phyloP scores from a whole-genome alignment of 2,113 vertebrate species.

The Tor tambroides region DNA sequence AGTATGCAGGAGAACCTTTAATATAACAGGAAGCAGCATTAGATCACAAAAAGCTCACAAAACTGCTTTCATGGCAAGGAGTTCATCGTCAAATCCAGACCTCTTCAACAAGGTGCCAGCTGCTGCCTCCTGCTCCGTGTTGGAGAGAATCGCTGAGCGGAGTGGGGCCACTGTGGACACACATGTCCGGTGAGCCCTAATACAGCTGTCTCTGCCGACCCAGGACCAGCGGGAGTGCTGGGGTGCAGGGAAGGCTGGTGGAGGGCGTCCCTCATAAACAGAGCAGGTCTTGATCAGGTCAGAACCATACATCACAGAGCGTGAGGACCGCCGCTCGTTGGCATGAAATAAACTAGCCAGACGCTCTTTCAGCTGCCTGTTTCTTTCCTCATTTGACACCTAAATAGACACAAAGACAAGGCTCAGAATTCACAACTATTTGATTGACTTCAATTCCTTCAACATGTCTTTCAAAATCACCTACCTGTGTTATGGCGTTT shows the following conservation, averaged over 20 bases:
- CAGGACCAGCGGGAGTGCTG: slow-evolving; percentile 74
- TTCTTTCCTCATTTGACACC: slow-evolving; percentile 87
- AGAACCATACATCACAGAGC: slow-evolving; percentile 84
- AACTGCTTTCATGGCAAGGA: background rate
- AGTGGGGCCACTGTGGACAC: slow-evolving; percentile 69
- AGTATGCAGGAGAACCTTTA: slow-evolving; percentile 84
- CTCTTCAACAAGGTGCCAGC: slow-evolving; percentile 73
- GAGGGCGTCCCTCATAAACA: slow-evolving; percentile 56
- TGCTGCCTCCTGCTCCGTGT: slow-evolving; percentile 68
- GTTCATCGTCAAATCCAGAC: slow-evolving; percentile 60
- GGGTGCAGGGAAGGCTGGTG: background rate
- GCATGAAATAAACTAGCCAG: slow-evolving; percentile 82
- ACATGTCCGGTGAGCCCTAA: slow-evolving; percentile 68
- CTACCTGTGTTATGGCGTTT: slow-evolving; percentile 68
- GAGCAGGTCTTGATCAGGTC: slow-evolving; percentile 84
- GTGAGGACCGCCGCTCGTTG: slow-evolving; percentile 87
- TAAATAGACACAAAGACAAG: slow-evolving; percentile 61
- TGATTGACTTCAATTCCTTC: background rate
- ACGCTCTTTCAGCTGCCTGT: slow-evolving; percentile 83
- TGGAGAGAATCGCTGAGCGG: slow-evolving; percentile 72
- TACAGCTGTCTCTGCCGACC: slow-evolving; percentile 79
- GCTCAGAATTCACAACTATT: background rate
- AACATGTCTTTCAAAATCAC: slow-evolving; percentile 58
- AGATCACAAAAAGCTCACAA: background rate
- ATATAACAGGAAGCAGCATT: slow-evolving; percentile 48